Evolutionary conservation across 2,113 vertebrate species (phyloP), one percentile per base, ranked within the genome.

Genomic region (Xiphorhynchus elegans): DNA sequence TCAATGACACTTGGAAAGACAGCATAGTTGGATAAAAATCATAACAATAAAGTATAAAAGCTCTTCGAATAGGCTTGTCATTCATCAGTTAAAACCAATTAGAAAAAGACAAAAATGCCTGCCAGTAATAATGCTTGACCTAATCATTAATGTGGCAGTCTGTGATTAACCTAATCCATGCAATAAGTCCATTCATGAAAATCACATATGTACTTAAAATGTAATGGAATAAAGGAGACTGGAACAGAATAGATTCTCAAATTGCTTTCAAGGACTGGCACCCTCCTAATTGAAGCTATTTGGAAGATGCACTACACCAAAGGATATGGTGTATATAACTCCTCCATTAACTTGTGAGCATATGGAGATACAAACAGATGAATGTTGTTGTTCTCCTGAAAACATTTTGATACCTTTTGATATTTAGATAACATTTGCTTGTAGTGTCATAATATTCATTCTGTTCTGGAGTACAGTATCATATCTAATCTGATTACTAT

Each of bases 1-100:
- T 55, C 59, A 94, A 56, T 91, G 91, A 87, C 69, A 69, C 62
- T 91, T 91, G 77, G 84, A 95, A 95, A 94, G 81, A 58, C 53
- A 87, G 75, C 25, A 46, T 70, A 75, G 26, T 49, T 89, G 87
- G 77, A 68, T 69, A 68, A 66, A 92, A 89, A 50, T 58, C 46
- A 24, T 73, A 73, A 28, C 33, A 85, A 77, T 85, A 74, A 77
- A 79, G 66, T 53, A 74, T 14, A 95, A 87, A 94, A 74, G 13
- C 46, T 88, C 39, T 90, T 88, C 70, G 79, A 85, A 47, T 25
- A 77, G 29, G 18, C 9, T 87, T 93, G 62, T 87, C 44, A 82
- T 77, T 87, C 81, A 72, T 64, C 91, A 91, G n/a, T 60, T 73
- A 76, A 84, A 94, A 64, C 17, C 28, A 79, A 63, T 76, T 66